Evolutionary conservation across 2,797 vertebrate genomes (phyloP).

Genomic region (Eulemur rubriventer): DNA sequence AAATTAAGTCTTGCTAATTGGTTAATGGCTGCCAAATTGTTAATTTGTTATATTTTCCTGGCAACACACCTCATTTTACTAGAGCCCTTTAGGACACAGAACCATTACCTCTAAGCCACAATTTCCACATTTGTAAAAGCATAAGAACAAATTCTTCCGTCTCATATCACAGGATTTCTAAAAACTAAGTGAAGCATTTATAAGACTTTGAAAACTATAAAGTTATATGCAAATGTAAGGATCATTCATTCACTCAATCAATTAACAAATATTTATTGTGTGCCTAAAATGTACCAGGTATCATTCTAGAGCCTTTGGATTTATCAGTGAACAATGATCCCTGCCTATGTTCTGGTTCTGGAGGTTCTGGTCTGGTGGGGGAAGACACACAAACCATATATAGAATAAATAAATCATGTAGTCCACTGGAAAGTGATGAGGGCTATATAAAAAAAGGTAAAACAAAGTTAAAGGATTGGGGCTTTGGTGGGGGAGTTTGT

Average conservation of each 20-base stretch:
- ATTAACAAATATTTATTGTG: not conserved
- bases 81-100: not conserved
- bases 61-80: not conserved
- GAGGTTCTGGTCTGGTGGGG: not conserved
- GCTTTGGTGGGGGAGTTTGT: not conserved
- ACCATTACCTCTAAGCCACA: not conserved
- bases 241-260: not conserved
- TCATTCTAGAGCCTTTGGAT: not conserved
- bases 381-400: not conserved
- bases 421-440: not conserved
- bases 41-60: constrained; percentile 38
- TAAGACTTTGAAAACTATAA: not conserved
- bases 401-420: not conserved
- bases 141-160: not conserved
- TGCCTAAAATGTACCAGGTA: not conserved
- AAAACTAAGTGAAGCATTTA: not conserved
- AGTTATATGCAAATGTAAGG: not conserved
- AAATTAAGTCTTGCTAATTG: constrained; percentile 17
- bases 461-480: not conserved
- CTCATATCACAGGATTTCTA: not conserved
- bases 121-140: constrained; percentile 12
- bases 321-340: not conserved
- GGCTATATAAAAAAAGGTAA: not conserved
- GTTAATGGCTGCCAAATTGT: not conserved
- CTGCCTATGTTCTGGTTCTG: not conserved